These are phyloP conservation scores for Gymnosoma rotundatum DNA, from an alignment of 2,888 invertebrate genomes.

Conservation along the genomic window DNA sequence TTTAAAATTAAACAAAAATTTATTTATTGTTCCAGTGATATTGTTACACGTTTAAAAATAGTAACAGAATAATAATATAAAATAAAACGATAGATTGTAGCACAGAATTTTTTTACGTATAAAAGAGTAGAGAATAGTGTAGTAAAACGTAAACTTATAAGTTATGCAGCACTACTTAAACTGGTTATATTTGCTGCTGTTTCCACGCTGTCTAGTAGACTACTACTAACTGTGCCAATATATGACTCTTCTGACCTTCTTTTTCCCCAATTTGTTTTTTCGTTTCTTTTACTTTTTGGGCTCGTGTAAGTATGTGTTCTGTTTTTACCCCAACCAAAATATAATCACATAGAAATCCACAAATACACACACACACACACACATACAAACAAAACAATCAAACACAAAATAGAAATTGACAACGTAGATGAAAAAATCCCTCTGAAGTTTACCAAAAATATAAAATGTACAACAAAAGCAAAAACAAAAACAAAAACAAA, in stretches of 20 bases:
- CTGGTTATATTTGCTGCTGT: conserved; percentile 64
- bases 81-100: not conserved
- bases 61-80: not conserved
- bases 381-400: not conserved
- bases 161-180: conserved; percentile 61
- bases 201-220: conserved; percentile 68
- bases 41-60: conserved; percentile 3
- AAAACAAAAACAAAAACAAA: conserved; percentile 19
- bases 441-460: conserved; percentile 32
- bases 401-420: conserved; percentile 37
- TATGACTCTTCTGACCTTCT: conserved; percentile 70
- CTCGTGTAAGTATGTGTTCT: conserved; percentile 1
- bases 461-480: conserved; percentile 36
- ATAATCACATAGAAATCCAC: not conserved
- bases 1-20: conserved; percentile 13
- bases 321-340: conserved; percentile 19
- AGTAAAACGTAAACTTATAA: conserved; percentile 59
- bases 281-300: conserved; percentile 20
- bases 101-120: not conserved
- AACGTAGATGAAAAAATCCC: conserved; percentile 33
- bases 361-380: not conserved
- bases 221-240: conserved; percentile 70
- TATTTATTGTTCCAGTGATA: conserved; percentile 16
- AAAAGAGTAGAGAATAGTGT: conserved; percentile 4
- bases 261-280: conserved; percentile 33